phyloP scores from a whole-genome alignment of 2,797 vertebrate genomes.

The Thamnophis elegans region DNA sequence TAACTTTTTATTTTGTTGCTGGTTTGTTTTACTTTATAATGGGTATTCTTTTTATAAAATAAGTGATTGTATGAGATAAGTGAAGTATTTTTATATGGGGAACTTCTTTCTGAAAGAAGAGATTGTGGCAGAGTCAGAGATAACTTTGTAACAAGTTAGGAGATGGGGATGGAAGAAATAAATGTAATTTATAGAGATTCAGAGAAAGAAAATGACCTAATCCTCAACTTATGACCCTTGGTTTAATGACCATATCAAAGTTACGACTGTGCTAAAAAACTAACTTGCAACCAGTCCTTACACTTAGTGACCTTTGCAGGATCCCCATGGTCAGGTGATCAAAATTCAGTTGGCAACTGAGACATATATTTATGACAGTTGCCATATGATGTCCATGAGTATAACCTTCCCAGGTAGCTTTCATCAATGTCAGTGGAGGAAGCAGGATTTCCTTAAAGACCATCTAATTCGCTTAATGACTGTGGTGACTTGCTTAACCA shows the following conservation, averaged over 20 bases:
- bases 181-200: neutral
- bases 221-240: neutral
- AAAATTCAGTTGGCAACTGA: neutral
- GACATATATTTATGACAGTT: neutral
- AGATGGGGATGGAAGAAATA: neutral
- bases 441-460: neutral
- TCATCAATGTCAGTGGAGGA: neutral
- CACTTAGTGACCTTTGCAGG: neutral
- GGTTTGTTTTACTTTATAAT: neutral
- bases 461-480: no score
- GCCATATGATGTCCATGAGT: neutral
- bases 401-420: neutral
- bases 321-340: no score
- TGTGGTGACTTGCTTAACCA: no score
- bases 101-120: neutral
- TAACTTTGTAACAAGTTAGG: neutral
- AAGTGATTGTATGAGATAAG: neutral
- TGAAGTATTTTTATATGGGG: neutral
- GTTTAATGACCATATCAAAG: neutral
- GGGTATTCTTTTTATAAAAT: neutral
- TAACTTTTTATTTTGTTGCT: neutral
- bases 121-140: neutral
- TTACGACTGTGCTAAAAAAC: neutral
- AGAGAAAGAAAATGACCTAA: neutral
- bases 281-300: neutral